Conservation (phyloP, 2,888 invertebrate species). For the Tipula lateralis region DNA sequence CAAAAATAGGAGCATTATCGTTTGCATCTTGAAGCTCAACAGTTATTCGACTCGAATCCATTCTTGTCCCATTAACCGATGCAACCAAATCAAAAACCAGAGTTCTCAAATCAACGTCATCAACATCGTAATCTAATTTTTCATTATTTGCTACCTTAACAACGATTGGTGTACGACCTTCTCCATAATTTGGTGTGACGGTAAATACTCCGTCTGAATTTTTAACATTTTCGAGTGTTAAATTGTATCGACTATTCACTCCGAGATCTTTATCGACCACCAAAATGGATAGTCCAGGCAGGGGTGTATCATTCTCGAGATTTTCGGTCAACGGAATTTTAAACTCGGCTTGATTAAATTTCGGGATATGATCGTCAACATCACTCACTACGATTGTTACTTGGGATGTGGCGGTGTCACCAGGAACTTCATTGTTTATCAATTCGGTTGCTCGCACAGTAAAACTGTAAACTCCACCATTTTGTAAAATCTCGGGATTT, state of each 20-base stretch:
- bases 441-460: conserved; percentile 68
- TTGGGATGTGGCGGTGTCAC: conserved; percentile 62
- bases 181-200: conserved; percentile 62
- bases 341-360: conserved; percentile 62
- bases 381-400: conserved; percentile 75
- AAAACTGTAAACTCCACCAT: conserved; percentile 73
- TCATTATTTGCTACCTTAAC: conserved; percentile 63
- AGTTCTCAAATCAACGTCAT: conserved; percentile 54
- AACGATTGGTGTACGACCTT: conserved; percentile 69
- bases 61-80: conserved; percentile 53
- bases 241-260: conserved; percentile 64
- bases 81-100: conserved; percentile 67
- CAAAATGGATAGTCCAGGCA: conserved; percentile 68
- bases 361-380: conserved; percentile 69
- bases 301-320: conserved; percentile 62
- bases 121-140: conserved; percentile 67
- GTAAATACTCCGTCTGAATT: conserved; percentile 58
- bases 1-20: conserved; percentile 71
- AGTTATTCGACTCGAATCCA: conserved; percentile 58
- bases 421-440: conserved; percentile 64
- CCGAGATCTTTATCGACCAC: conserved; percentile 70
- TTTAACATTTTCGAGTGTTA: conserved; percentile 57
- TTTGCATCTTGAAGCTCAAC: conserved; percentile 69
- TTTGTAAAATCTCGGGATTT: conserved; percentile 65
- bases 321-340: conserved; percentile 72